Evolutionary conservation across 2,113 vertebrate species (phyloP).

Genomic region (Panthera leo): DNA sequence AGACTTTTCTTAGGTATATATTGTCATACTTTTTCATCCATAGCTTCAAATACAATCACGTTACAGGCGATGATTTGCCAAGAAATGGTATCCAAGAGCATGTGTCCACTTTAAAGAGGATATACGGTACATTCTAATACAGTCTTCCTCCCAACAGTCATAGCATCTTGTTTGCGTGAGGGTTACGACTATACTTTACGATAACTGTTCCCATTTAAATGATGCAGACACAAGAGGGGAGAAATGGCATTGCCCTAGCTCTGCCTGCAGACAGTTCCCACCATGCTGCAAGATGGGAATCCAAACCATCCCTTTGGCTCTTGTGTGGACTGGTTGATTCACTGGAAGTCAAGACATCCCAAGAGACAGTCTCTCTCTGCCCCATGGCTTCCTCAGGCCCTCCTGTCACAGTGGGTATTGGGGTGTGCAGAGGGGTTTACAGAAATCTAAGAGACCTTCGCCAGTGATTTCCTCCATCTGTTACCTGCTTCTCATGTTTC

Average conservation of each 20-base stretch:
- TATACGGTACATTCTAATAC: not conserved
- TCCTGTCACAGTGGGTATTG: too few species aligned
- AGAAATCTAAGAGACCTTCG: not conserved
- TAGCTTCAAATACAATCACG: not conserved
- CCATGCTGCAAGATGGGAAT: not conserved
- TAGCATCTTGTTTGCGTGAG: not conserved
- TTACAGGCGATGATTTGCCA: too few species aligned
- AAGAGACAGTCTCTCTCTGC: not conserved
- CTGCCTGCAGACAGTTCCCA: too few species aligned
- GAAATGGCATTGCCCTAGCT: fast-evolving
- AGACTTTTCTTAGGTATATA: not conserved
- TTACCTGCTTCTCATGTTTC: not conserved
- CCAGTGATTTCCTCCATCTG: not conserved
- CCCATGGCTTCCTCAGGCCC: too few species aligned
- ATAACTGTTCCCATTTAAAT: not conserved
- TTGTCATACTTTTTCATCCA: not conserved
- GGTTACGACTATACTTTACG: not conserved
- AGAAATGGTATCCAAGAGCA: too few species aligned
- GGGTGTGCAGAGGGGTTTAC: too few species aligned
- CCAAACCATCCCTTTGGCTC: not conserved
- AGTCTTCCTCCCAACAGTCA: too few species aligned
- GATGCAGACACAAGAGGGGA: not conserved
- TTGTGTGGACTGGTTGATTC: not conserved
- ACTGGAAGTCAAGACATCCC: not conserved
- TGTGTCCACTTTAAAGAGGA: not conserved